phyloP scores from a whole-genome alignment of 2,113 vertebrate genomes.

The Caranx ignobilis region DNA sequence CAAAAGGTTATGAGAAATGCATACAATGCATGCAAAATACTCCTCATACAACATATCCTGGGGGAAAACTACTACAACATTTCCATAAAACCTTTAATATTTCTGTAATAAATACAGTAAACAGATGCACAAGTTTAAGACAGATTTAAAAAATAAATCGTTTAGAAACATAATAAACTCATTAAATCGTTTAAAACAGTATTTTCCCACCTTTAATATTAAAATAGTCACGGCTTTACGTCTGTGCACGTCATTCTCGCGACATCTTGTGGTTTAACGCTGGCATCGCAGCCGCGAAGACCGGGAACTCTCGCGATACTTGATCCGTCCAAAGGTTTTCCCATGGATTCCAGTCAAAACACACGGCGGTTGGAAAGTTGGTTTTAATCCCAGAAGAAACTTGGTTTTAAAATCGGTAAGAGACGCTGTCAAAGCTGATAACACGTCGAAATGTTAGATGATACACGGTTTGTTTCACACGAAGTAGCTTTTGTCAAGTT shows the following conservation, averaged over 20 bases:
- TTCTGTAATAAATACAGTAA: too few species aligned
- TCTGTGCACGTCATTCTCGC: constrained; percentile 6
- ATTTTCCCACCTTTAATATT: too few species aligned
- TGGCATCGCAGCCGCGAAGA: accelerated
- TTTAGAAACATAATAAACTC: background rate
- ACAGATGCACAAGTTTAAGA: too few species aligned
- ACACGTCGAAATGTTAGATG: accelerated
- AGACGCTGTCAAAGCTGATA: accelerated
- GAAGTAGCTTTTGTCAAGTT: background rate
- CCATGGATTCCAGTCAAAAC: accelerated
- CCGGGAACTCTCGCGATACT: background rate
- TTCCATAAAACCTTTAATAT: too few species aligned
- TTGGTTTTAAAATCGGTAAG: constrained; percentile 11
- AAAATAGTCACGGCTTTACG: too few species aligned
- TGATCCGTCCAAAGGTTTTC: background rate
- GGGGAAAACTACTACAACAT: too few species aligned
- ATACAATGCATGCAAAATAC: too few species aligned
- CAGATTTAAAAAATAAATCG: background rate
- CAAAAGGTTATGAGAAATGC: too few species aligned
- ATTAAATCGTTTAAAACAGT: too few species aligned
- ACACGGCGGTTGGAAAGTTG: background rate
- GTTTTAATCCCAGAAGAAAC: background rate
- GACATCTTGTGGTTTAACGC: background rate
- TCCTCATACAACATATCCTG: too few species aligned
- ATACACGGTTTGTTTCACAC: accelerated